Evolutionary conservation across 92 coral and sea anemone species (phyloP).

Genomic region (Bergia puertoricense): DNA sequence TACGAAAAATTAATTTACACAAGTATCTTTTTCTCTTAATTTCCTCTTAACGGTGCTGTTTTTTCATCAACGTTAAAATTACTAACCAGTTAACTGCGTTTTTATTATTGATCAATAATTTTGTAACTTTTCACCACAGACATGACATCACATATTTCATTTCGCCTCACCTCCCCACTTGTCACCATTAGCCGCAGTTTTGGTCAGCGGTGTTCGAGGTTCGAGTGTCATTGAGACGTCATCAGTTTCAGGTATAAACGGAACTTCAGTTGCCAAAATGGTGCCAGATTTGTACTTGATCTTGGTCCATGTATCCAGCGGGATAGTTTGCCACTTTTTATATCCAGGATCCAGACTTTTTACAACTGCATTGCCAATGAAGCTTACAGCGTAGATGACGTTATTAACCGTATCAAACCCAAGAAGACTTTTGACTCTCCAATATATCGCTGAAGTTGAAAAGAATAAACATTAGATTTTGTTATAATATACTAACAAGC

Average conservation of each 20-base stretch:
- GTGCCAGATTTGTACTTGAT: conserved; percentile 16
- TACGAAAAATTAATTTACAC: too few relatives aligned
- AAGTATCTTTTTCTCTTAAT: too few relatives aligned
- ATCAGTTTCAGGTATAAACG: conserved; percentile 40
- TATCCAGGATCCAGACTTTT: conserved; percentile 17
- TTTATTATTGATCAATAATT: too few relatives aligned
- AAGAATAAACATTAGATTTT: too few relatives aligned
- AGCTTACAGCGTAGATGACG: conserved; percentile 14
- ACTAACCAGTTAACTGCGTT: too few relatives aligned
- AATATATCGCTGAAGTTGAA: conserved; percentile 9
- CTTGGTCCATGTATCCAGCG: not conserved
- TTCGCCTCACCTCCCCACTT: conserved; percentile 45
- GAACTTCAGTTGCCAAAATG: conserved; percentile 48
- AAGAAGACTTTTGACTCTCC: conserved; percentile 43
- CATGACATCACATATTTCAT: too few relatives aligned
- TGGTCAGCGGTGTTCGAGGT: conserved; percentile 38
- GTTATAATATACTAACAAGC: too few relatives aligned
- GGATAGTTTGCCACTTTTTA: conserved; percentile 14
- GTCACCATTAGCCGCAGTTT: conserved; percentile 41
- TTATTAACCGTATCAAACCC: conserved; percentile 7
- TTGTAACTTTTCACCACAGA: too few relatives aligned
- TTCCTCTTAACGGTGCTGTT: too few relatives aligned
- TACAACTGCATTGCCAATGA: conserved; percentile 2
- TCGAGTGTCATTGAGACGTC: conserved; percentile 7
- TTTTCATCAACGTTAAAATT: too few relatives aligned